Percentiles rank a stretch among this genome's conserved stretches.
These are phyloP conservation scores for Rhimphoctona megacephalus DNA, from an alignment of 2,888 invertebrate species.

Conservation along the genomic window DNA sequence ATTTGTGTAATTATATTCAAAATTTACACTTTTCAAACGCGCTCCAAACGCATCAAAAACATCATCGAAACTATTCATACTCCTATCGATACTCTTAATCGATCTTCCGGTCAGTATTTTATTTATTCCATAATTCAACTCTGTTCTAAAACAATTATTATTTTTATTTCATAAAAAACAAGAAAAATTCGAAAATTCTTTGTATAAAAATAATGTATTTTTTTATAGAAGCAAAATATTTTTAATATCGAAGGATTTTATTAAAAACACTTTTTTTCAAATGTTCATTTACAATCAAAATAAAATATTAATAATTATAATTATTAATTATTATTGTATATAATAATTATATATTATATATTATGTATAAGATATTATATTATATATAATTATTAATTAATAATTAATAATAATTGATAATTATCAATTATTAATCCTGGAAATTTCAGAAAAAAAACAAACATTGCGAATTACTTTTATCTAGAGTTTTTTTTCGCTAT, in stretches of 20 bases:
- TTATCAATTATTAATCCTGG: background rate
- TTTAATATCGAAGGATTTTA: background rate
- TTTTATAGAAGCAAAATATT: background rate
- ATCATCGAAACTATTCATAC: conserved; percentile 65
- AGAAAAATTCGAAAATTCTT: background rate
- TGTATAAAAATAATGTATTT: background rate
- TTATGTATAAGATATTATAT: too few relatives aligned
- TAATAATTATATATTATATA: too few relatives aligned
- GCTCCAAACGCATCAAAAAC: conserved; percentile 62
- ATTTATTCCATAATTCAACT: background rate
- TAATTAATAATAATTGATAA: too few relatives aligned
- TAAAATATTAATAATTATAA: too few relatives aligned
- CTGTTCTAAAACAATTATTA: background rate
- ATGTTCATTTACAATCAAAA: background rate
- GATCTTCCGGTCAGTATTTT: conserved; percentile 72
- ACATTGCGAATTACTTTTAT: background rate
- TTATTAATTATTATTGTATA: background rate
- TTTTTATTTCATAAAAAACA: background rate
- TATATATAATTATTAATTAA: too few relatives aligned
- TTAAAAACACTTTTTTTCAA: background rate
- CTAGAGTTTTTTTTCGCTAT: background rate
- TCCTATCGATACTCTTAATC: conserved; percentile 69
- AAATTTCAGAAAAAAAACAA: background rate
- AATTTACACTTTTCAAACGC: conserved; percentile 71
- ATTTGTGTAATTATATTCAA: conserved; percentile 76